Conservation (phyloP, 2,113 vertebrate genomes). For the Ptilorrhoa leucosticta region DNA sequence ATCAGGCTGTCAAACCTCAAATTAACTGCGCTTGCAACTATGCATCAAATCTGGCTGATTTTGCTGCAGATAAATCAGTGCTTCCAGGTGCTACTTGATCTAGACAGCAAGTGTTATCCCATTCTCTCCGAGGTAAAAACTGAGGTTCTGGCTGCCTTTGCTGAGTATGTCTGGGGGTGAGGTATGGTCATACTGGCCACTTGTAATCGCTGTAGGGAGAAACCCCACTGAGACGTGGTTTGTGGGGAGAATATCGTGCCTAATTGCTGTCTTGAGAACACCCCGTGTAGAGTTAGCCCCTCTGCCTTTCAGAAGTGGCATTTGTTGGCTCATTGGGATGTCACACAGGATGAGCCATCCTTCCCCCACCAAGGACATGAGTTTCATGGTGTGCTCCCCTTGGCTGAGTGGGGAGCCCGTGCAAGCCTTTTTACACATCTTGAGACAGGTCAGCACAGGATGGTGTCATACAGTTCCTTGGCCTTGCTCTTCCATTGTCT, state of each 20-base stretch:
- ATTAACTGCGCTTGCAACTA: not conserved
- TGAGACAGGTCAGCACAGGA: not conserved
- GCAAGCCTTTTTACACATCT: not conserved
- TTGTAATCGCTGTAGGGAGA: not conserved
- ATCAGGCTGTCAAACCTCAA: not conserved
- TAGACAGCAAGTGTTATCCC: not conserved
- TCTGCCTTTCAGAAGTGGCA: not conserved
- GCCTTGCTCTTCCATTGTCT: not conserved
- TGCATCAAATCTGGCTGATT: not conserved
- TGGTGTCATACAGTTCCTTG: not conserved
- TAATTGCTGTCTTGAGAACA: not conserved
- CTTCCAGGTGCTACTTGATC: not conserved
- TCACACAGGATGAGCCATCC: not conserved
- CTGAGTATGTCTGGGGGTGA: not conserved
- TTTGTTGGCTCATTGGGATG: not conserved
- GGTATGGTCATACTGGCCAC: not conserved
- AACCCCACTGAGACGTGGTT: not conserved
- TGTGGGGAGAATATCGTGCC: fast-evolving
- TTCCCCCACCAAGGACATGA: not conserved
- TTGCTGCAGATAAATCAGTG: not conserved
- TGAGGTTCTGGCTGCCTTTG: not conserved
- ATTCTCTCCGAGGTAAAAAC: not conserved
- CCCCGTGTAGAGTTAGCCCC: not conserved
- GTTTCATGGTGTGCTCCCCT: not conserved
- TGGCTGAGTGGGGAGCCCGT: fast-evolving